Evolutionary conservation across 1,140 invertebrate genomes (phyloP).

Genomic region (Rhyzopertha dominica): DNA sequence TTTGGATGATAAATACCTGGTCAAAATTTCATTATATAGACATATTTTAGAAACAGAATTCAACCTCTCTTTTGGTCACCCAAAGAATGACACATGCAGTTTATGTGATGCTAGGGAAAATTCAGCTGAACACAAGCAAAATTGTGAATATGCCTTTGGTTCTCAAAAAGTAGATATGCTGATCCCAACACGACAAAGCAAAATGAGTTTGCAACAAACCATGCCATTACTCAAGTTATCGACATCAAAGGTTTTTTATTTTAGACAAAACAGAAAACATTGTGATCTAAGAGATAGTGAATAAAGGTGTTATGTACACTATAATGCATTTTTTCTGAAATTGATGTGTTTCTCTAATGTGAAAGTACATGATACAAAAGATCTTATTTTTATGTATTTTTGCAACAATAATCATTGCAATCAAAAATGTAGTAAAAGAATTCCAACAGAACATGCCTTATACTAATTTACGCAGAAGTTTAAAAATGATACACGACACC

Average conservation of each 20-base stretch:
- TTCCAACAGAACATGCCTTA: too few species aligned
- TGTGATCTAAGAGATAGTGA: too few species aligned
- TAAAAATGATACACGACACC: too few species aligned
- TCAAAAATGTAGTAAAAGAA: too few species aligned
- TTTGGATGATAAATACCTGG: constrained; percentile 1
- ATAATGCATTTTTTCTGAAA: too few species aligned
- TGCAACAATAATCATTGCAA: too few species aligned
- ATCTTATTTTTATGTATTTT: too few species aligned
- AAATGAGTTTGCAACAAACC: constrained; percentile 26
- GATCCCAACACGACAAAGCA: constrained; percentile 4
- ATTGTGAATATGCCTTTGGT: constrained; percentile 10
- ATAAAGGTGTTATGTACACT: too few species aligned
- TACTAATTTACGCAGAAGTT: too few species aligned
- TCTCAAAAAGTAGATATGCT: constrained; percentile 8
- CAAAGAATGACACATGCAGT: constrained; percentile 29
- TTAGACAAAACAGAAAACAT: too few species aligned
- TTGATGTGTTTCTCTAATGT: too few species aligned
- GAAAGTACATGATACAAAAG: too few species aligned
- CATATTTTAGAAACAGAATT: constrained; percentile 26
- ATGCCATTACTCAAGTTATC: constrained; percentile 23
- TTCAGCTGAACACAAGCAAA: constrained; percentile 20
- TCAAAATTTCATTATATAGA: constrained; percentile 17
- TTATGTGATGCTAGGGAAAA: constrained; percentile 22
- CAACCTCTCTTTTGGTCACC: constrained; percentile 26
- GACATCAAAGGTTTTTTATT: constrained; percentile 32